phyloP scores from a whole-genome alignment of 2,797 vertebrate species.

The Darevskia nairensis region DNA sequence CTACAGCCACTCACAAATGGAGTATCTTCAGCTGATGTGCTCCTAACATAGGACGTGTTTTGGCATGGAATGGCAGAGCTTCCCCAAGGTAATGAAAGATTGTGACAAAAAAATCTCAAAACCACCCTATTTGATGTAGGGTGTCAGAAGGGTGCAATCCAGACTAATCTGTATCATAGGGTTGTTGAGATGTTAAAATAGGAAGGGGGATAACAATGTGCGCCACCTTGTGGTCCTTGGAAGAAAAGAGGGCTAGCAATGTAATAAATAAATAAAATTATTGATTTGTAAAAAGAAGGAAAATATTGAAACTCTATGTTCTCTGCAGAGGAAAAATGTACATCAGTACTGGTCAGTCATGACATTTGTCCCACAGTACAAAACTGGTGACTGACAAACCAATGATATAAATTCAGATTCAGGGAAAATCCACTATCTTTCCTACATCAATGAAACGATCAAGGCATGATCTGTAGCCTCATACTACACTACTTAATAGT shows the following conservation, averaged over 20 bases:
- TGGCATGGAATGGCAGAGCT: background rate
- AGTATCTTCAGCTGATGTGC: background rate
- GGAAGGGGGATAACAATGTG: no score
- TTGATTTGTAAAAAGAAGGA: background rate
- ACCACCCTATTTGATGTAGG: background rate
- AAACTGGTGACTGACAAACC: background rate
- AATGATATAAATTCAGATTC: slow-evolving; percentile 11
- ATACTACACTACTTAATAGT: no score
- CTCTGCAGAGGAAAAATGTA: background rate
- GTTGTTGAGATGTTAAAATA: no score
- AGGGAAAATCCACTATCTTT: background rate
- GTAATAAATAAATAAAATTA: no score
- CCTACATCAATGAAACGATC: background rate
- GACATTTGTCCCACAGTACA: background rate
- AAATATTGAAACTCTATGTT: background rate
- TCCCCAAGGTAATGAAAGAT: background rate
- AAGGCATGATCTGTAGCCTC: no score
- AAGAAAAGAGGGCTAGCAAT: no score
- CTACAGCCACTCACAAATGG: background rate
- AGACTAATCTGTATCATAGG: background rate
- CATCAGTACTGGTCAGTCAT: background rate
- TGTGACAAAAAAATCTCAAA: background rate
- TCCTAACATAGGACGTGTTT: background rate
- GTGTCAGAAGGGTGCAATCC: background rate
- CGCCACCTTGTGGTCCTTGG: no score